phyloP scores from a whole-genome alignment of 2,797 vertebrate genomes.

The Chaetophractus vellerosus region DNA sequence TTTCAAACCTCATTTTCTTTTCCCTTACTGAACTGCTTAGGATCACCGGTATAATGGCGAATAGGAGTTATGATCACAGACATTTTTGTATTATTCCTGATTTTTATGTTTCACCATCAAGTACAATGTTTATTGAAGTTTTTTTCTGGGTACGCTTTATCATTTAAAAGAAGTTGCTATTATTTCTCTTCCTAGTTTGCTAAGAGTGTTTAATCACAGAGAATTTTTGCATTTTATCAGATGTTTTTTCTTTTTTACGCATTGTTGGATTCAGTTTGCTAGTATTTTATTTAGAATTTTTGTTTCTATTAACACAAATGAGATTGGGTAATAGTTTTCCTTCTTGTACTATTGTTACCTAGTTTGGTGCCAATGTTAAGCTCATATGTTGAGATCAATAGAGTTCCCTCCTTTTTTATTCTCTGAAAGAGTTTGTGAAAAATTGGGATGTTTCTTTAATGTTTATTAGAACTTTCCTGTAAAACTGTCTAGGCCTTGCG shows the following conservation, averaged over 20 bases:
- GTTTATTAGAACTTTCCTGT: too few species aligned
- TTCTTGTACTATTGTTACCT: too few species aligned
- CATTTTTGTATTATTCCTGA: constrained; percentile 42
- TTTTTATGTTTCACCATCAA: constrained; percentile 18
- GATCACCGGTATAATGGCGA: neutral
- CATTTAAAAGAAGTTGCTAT: neutral
- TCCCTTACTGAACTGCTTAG: constrained; percentile 7
- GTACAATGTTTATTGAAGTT: neutral
- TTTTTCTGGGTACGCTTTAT: neutral
- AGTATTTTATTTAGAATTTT: neutral
- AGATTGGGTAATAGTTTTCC: too few species aligned
- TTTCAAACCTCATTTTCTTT: neutral
- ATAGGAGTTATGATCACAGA: constrained; percentile 19
- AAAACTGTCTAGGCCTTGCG: too few species aligned
- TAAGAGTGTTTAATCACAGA: neutral
- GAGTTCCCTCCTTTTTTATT: too few species aligned
- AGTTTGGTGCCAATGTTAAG: too few species aligned
- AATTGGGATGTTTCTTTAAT: too few species aligned
- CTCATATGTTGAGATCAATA: too few species aligned
- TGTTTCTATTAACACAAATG: neutral
- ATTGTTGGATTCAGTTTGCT: neutral
- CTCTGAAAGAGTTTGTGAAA: too few species aligned
- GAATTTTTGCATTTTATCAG: too few species aligned
- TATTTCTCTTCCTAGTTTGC: neutral
- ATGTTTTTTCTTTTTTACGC: neutral